Evolutionary conservation across 2,797 vertebrate species (phyloP), one percentile per base, ranked within the genome.

Genomic region (Sarcophilus harrisii): DNA sequence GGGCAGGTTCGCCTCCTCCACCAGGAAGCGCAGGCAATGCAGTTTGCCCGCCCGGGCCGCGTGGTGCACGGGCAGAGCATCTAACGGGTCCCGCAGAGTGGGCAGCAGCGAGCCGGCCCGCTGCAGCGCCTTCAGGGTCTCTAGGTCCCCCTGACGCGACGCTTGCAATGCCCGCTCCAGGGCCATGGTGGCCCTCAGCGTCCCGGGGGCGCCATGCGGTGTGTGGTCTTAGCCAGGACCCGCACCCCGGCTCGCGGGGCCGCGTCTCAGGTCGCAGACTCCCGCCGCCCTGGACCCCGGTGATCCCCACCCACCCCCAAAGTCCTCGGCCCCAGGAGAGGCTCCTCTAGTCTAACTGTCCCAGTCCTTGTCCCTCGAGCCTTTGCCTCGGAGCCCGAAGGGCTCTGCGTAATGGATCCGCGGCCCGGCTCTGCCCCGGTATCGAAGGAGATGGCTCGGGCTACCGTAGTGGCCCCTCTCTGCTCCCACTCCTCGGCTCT

Each of bases 41-140:
- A 99, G 98, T 93, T 98, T 99, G n/a, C 99, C 99, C 0, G 99
- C 99, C 81, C 99, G 99, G 96, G 99, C 99, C 0, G 99, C 99
- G 96, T 99, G 99, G 98, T 99, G 99, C 8, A 99, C 99, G 0
- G 99, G 99, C 0, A 99, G 99, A 14, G 99, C 99, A 58, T 99
- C 99, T 95, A 99, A 98, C 6, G 98, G 98, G 96, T 99, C 99
- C 97, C 98, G 99, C 57, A 99, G 97, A 24, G 98, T 98, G 60
- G 96, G 87, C 59, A 92, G 98, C 91, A 99, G 98, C 62, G 97
- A 98, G n/a, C 99, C 99, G 0, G 98, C 98, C 45, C 98, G 98
- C 49, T 99, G 98, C 60, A 99, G 99, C 92, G 97, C 98, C 98
- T 98, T 99, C 16, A 99, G 98, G 14, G 98, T 96, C 62, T 99